Percentiles rank a stretch among this genome's conserved stretches.
phyloP scores from a whole-genome alignment of 2,888 invertebrate genomes.

The Tubulanus polymorphus region DNA sequence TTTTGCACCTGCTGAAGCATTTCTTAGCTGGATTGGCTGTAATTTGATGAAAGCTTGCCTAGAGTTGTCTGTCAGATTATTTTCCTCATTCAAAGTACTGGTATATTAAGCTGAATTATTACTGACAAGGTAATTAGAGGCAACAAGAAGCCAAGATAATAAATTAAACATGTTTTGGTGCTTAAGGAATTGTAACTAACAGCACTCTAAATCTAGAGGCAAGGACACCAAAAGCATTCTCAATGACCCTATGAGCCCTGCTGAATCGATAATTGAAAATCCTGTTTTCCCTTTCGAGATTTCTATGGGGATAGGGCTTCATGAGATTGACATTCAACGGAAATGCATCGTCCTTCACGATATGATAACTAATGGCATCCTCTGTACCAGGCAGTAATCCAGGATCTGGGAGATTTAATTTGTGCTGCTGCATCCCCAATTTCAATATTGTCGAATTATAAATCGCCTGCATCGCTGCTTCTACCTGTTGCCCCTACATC shows the following conservation, averaged over 20 bases:
- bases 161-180: slow-evolving; percentile 1
- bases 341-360: neutral
- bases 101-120: too few relatives aligned
- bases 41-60: too few relatives aligned
- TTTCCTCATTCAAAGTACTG: too few relatives aligned
- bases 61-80: too few relatives aligned
- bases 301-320: neutral
- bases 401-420: too few relatives aligned
- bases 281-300: too few relatives aligned
- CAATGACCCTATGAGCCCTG: neutral
- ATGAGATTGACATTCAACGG: neutral
- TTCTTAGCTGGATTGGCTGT: too few relatives aligned
- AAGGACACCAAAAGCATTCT: neutral
- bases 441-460: neutral
- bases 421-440: too few relatives aligned
- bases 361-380: too few relatives aligned
- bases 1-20: too few relatives aligned
- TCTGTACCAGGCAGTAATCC: too few relatives aligned
- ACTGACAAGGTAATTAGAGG: slow-evolving; percentile 2
- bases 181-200: neutral
- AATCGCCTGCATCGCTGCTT: slow-evolving; percentile 15
- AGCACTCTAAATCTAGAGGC: slow-evolving; percentile 7
- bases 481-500: slow-evolving; percentile 14
- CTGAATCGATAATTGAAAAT: neutral
- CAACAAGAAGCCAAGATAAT: slow-evolving; percentile 4